Percentiles rank a stretch among this genome's conserved stretches.
These are phyloP conservation scores for Nanger granti DNA, from an alignment of 2,113 vertebrate genomes.

Conservation along the genomic window DNA sequence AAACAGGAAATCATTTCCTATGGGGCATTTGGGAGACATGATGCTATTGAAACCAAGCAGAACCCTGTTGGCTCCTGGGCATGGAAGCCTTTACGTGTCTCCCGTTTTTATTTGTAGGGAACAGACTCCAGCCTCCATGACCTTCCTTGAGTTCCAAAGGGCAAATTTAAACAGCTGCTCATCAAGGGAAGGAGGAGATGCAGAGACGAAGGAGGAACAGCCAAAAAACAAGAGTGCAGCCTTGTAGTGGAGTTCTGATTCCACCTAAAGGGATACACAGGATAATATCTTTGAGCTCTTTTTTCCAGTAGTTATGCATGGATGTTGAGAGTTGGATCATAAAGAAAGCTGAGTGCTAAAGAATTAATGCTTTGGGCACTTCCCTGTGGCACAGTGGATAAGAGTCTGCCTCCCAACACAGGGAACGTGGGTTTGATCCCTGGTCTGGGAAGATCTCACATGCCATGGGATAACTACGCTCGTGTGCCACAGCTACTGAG, in stretches of 20 bases:
- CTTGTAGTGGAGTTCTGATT: neutral
- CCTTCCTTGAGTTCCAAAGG: neutral
- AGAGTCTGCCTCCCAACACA: neutral
- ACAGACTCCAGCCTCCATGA: neutral
- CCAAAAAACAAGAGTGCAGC: neutral
- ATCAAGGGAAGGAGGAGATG: neutral
- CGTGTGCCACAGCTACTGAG: accelerated
- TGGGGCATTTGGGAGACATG: neutral
- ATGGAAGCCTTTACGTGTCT: neutral
- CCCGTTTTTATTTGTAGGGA: neutral
- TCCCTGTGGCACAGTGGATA: neutral
- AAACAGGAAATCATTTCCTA: neutral
- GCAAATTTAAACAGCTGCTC: neutral
- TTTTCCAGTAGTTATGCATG: neutral
- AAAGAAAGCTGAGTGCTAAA: neutral
- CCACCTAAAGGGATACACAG: neutral
- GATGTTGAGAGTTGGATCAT: neutral
- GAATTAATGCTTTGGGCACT: neutral
- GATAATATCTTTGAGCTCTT: neutral
- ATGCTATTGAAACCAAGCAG: neutral
- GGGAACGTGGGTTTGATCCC: neutral
- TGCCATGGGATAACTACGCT: neutral
- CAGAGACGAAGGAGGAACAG: neutral
- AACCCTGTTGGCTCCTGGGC: neutral
- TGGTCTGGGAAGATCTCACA: neutral